Conservation (phyloP, 2,888 invertebrate species). For the Polydrusus cervinus region DNA sequence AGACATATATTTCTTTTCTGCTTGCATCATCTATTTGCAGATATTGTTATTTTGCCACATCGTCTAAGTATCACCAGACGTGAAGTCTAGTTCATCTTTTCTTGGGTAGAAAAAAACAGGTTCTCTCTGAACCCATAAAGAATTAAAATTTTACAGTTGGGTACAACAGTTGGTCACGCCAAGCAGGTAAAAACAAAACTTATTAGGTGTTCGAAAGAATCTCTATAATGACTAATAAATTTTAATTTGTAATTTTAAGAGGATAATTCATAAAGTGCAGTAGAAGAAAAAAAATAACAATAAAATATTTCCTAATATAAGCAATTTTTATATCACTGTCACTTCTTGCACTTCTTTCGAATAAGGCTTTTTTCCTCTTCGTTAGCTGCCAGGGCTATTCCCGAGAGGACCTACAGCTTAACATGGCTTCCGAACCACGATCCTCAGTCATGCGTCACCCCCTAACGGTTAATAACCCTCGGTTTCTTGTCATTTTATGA, state of each 20-base stretch:
- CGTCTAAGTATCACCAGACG: slow-evolving; percentile 32
- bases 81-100: slow-evolving; percentile 29
- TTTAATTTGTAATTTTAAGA: slow-evolving; percentile 43
- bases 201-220: slow-evolving; percentile 44
- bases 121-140: slow-evolving; percentile 38
- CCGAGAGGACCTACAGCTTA: too few species aligned
- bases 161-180: slow-evolving; percentile 43
- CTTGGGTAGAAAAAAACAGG: slow-evolving; percentile 39
- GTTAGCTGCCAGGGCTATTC: too few species aligned
- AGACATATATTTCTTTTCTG: too few species aligned
- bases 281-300: background rate
- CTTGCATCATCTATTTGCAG: too few species aligned
- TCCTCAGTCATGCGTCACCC: too few species aligned
- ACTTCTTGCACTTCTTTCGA: too few species aligned
- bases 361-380: too few species aligned
- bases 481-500: too few species aligned
- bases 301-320: background rate
- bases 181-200: slow-evolving; percentile 42
- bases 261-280: slow-evolving; percentile 1
- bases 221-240: slow-evolving; percentile 49
- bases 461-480: too few species aligned
- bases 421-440: too few species aligned
- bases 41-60: too few species aligned
- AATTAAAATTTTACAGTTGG: slow-evolving; percentile 45
- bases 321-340: too few species aligned